Conservation (phyloP, 1,140 invertebrate genomes). For the Drosophila nasuta region DNA sequence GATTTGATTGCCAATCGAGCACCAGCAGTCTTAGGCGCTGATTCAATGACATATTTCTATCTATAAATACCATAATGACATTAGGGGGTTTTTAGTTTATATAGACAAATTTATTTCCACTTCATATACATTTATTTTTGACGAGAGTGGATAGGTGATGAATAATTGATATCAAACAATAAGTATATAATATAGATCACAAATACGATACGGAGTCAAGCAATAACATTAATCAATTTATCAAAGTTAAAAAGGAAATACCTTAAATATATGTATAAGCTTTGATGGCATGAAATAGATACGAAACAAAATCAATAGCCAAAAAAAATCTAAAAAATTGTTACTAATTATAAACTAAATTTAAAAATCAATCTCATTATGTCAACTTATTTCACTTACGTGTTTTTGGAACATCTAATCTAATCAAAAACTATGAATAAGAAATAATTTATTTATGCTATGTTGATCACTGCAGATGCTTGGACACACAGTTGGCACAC, state of each 20-base stretch:
- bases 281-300: too few relatives aligned
- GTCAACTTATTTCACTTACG: too few relatives aligned
- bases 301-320: too few relatives aligned
- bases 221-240: too few relatives aligned
- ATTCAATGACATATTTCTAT: not conserved
- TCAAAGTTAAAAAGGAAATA: too few relatives aligned
- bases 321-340: too few relatives aligned
- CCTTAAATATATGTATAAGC: too few relatives aligned
- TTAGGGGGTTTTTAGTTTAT: not conserved
- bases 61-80: not conserved
- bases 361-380: too few relatives aligned
- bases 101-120: not conserved
- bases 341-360: too few relatives aligned
- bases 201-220: too few relatives aligned
- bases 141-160: not conserved
- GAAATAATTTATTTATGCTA: not conserved
- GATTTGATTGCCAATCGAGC: slow-evolving; percentile 6
- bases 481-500: slow-evolving; percentile 66
- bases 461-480: slow-evolving; percentile 38
- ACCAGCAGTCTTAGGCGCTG: not conserved
- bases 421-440: not conserved
- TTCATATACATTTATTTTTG: not conserved
- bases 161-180: not conserved
- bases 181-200: too few relatives aligned
- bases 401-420: not conserved